Percentiles rank a stretch among this genome's conserved stretches.
Conservation (phyloP, 2,113 vertebrate species). For the Pao palembangensis region DNA sequence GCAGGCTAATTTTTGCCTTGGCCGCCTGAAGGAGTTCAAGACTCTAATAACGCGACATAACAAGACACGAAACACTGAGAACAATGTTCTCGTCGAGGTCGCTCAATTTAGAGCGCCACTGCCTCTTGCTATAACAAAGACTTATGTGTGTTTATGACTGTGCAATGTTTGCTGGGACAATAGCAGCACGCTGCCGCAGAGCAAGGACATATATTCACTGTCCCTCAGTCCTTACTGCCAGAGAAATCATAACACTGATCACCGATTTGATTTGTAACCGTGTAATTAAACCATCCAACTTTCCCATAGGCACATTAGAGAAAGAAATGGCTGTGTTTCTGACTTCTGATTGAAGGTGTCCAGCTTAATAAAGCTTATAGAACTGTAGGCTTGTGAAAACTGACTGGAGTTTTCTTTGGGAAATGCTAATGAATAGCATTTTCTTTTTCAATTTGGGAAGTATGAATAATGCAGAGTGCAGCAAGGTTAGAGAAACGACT, state of each 20-base stretch:
- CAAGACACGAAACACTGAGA: constrained; percentile 14
- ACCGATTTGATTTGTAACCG: background rate
- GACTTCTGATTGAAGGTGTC: background rate
- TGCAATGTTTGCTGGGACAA: constrained; percentile 12
- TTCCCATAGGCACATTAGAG: background rate
- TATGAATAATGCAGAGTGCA: constrained; percentile 46
- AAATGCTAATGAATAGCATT: background rate
- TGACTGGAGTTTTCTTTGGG: background rate
- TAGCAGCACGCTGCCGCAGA: constrained; percentile 19
- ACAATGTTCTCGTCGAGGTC: constrained; percentile 3
- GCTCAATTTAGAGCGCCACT: constrained; percentile 1
- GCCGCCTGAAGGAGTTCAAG: too few relatives aligned
- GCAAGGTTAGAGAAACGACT: constrained; percentile 29
- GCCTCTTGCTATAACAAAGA: constrained; percentile 9
- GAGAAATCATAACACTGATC: constrained; percentile 4
- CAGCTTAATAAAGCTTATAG: constrained; percentile 1
- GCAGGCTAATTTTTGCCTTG: too few relatives aligned
- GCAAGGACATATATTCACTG: background rate
- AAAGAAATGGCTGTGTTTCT: background rate
- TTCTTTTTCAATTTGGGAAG: constrained; percentile 5
- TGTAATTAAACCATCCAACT: background rate
- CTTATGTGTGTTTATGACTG: constrained; percentile 17
- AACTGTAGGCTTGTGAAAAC: background rate
- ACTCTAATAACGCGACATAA: constrained; percentile 16
- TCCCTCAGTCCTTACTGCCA: background rate